Conservation (phyloP, 2,113 vertebrate species). For the Vombatus ursinus region DNA sequence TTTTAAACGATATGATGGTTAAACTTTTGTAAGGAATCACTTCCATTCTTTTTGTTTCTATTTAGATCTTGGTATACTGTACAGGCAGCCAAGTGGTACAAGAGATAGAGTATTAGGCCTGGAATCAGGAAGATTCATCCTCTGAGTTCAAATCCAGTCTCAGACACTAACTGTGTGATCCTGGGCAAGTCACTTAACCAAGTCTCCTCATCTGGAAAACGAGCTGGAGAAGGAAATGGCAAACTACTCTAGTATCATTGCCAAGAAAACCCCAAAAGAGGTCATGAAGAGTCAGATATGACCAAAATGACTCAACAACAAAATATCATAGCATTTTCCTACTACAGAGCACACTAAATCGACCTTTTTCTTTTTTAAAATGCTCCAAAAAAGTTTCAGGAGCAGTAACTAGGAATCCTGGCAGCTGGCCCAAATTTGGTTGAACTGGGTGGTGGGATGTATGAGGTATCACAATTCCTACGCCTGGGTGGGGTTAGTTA, state of each 20-base stretch:
- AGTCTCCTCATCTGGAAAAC: neutral
- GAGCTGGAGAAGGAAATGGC: neutral
- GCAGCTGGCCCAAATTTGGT: neutral
- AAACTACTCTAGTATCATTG: neutral
- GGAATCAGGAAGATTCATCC: neutral
- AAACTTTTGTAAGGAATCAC: neutral
- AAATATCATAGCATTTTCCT: neutral
- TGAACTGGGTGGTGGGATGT: neutral
- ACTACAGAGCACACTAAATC: neutral
- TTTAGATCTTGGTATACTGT: neutral
- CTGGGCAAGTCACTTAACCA: neutral
- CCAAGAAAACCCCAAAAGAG: neutral
- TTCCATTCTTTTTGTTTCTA: neutral
- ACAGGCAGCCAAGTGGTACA: neutral
- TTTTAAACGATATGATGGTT: neutral
- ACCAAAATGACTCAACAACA: neutral
- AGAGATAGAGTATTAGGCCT: neutral
- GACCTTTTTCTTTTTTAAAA: neutral
- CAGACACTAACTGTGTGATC: neutral
- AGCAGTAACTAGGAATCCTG: neutral
- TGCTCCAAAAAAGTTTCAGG: neutral
- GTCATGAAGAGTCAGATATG: neutral
- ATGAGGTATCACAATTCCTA: neutral
- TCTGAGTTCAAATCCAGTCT: neutral
- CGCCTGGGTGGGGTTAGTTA: neutral